These are phyloP conservation scores for Dolichotis patagonum DNA, from an alignment of 2,113 vertebrate genomes.

Conservation along the genomic window DNA sequence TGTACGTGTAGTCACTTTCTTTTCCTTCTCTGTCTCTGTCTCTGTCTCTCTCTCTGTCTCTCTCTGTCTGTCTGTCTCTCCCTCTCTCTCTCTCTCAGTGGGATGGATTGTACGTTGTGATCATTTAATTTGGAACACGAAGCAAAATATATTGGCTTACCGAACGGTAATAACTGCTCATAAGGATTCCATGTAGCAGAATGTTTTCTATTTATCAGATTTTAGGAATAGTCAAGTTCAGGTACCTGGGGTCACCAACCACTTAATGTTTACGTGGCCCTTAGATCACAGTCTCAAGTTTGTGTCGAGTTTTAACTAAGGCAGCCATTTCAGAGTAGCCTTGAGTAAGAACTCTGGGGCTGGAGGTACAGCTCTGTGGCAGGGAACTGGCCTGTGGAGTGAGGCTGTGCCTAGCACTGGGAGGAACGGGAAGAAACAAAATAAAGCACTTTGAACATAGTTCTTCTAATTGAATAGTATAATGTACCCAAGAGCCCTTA, in stretches of 20 bases:
- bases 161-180: not conserved
- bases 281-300: conserved; percentile 32
- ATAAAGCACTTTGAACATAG: not conserved
- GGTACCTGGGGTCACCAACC: not conserved
- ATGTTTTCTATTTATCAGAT: not conserved
- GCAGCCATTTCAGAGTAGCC: conserved; percentile 50
- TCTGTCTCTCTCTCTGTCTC: too few relatives aligned
- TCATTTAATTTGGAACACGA: conserved; percentile 57
- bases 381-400: not conserved
- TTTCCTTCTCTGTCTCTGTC: not conserved
- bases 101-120: not conserved
- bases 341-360: not conserved
- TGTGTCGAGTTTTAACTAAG: conserved; percentile 57
- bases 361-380: not conserved
- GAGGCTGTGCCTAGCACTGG: not conserved
- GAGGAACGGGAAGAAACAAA: not conserved
- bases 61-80: not conserved
- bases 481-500: not conserved
- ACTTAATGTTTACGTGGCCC: conserved; percentile 47
- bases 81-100: not conserved
- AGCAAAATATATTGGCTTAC: conserved; percentile 40
- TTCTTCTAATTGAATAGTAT: conserved; percentile 35
- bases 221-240: conserved; percentile 47
- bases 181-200: conserved; percentile 34
- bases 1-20: not conserved